Evolutionary conservation across 2,113 vertebrate genomes (phyloP).

Genomic region (Orthonyx spaldingii): DNA sequence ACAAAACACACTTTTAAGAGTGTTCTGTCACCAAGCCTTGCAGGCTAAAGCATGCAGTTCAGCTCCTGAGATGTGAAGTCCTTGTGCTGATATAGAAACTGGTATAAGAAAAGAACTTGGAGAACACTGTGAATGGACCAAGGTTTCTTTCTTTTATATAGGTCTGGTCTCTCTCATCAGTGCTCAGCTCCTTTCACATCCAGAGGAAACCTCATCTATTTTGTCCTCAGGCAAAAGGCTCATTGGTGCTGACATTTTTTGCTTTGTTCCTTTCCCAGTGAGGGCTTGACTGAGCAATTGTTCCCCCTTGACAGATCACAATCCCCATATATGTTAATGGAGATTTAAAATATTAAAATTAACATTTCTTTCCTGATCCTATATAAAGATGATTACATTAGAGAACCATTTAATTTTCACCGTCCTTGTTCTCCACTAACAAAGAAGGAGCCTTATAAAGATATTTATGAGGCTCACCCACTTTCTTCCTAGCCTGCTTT

Average conservation of each 20-base stretch:
- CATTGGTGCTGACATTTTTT: background rate
- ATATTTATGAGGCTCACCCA: background rate
- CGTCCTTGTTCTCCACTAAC: background rate
- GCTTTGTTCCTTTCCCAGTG: background rate
- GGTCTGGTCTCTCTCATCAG: background rate
- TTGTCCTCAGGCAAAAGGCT: background rate
- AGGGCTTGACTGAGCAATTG: background rate
- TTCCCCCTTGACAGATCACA: fast-evolving
- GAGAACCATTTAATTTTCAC: background rate
- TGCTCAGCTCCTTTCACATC: background rate
- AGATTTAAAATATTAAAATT: background rate
- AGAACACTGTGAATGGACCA: background rate
- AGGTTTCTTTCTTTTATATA: background rate
- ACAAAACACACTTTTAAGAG: background rate
- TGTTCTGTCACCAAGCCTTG: background rate
- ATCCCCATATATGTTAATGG: background rate
- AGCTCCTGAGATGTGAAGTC: background rate
- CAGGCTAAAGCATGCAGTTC: fast-evolving
- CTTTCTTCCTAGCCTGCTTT: background rate
- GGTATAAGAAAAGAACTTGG: background rate
- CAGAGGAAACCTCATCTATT: background rate
- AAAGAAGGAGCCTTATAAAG: background rate
- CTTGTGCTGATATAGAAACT: background rate
- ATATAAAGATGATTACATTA: background rate
- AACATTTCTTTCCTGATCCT: background rate